Conservation (phyloP, 2,113 vertebrate genomes). For the Polyodon spathula region DNA sequence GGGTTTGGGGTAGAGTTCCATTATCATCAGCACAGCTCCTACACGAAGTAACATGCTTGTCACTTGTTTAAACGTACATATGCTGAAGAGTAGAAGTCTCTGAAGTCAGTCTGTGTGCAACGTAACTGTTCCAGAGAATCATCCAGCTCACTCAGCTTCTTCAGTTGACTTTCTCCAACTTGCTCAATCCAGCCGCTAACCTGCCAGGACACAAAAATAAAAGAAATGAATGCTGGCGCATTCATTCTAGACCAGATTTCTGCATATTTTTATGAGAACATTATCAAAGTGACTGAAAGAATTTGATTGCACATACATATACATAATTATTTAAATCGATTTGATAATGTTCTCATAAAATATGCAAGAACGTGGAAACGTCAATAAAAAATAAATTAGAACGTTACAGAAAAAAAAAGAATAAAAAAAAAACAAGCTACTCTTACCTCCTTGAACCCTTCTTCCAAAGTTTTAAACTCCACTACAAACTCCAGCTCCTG, state of each 20-base stretch:
- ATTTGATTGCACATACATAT: too few species aligned
- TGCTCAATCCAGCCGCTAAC: constrained; percentile 69
- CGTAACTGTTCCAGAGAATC: constrained; percentile 63
- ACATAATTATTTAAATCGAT: too few species aligned
- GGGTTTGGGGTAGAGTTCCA: too few species aligned
- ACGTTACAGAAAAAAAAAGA: too few species aligned
- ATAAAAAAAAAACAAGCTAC: background rate
- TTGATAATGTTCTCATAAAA: too few species aligned
- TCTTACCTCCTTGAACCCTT: constrained; percentile 66
- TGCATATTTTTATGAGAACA: too few species aligned
- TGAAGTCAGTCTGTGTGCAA: constrained; percentile 56
- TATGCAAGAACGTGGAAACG: too few species aligned
- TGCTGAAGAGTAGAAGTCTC: constrained; percentile 62
- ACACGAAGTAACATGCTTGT: constrained; percentile 2
- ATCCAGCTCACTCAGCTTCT: constrained; percentile 44
- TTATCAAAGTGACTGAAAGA: too few species aligned
- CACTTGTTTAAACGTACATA: constrained; percentile 58
- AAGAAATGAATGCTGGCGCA: too few species aligned
- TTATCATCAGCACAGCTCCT: too few species aligned
- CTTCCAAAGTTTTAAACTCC: constrained; percentile 61
- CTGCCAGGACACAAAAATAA: constrained; percentile 40
- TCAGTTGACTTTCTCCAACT: constrained; percentile 60
- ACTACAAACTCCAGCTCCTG: constrained; percentile 68
- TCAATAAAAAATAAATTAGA: too few species aligned
- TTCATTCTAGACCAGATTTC: too few species aligned